A percentile compares a stretch with the other conserved stretches of the same genome.
Evolutionary conservation across 2,797 vertebrate genomes (phyloP).

Genomic region (Artibeus jamaicensis): DNA sequence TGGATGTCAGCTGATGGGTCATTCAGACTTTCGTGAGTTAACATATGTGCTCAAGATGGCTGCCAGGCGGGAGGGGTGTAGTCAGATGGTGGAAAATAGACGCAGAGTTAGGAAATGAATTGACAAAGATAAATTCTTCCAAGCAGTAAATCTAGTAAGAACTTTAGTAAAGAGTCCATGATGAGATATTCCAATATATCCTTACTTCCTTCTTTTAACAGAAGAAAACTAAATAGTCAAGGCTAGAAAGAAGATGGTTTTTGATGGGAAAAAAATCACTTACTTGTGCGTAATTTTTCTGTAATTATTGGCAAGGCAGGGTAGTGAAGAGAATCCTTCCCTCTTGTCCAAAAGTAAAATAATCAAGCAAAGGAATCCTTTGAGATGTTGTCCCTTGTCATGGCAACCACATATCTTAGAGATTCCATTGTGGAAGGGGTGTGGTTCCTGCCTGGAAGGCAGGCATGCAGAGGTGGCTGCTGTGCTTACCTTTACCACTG

Average conservation of each 20-base stretch:
- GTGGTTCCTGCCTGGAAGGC: neutral
- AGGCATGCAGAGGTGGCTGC: neutral
- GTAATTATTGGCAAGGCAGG: neutral
- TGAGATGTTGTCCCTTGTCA: constrained; percentile 39
- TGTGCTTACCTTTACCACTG: neutral
- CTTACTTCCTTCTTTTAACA: neutral
- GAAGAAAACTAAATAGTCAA: neutral
- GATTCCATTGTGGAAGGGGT: constrained; percentile 55
- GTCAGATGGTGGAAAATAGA: neutral
- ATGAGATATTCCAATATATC: neutral
- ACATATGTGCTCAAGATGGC: neutral
- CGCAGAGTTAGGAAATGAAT: neutral
- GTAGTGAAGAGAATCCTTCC: neutral
- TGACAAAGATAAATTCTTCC: neutral
- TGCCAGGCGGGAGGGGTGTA: neutral
- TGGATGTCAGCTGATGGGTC: neutral
- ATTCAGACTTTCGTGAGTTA: neutral
- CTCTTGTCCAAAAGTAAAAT: neutral
- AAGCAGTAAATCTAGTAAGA: neutral
- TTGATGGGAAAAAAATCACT: constrained; percentile 8
- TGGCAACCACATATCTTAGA: constrained; percentile 15
- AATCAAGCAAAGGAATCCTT: neutral
- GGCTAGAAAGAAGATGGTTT: neutral
- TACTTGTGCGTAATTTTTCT: constrained; percentile 26
- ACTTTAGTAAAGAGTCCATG: neutral